Base-by-base conservation (phyloP, 2,888 invertebrate genomes). In the Ceratothoa steindachneri region DNA sequence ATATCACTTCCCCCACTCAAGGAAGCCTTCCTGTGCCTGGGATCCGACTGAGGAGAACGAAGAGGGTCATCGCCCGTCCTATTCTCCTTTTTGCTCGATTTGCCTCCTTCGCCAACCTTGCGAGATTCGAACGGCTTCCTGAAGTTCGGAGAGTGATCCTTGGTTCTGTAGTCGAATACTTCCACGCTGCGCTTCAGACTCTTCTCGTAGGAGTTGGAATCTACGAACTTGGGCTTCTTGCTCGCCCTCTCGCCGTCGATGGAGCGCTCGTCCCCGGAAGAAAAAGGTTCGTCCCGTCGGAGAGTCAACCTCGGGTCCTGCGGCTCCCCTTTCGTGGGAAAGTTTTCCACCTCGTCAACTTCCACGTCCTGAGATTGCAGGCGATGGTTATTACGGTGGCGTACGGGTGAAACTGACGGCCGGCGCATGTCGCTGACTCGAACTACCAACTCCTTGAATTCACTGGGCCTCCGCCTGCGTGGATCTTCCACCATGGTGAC, bases 381-480 rank as follows among this genome's bases (percentile, higher is more conserved):
- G 29, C 74, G 71, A 31, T 79, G 79, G n/a, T 64, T 28, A 24
- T 71, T 19, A 24, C 67, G 68, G 9, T 68, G 41, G 28, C 71
- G 65, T 15, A 69, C 71, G 9, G 72, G 72, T 15, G 68, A 60
- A 30, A 31, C 53, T 7, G 72, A 69, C 4, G 73, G 72, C 22
- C 73, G 66, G 51, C 74, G 53, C 30, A 69, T 67, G n/a, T 78
- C 76, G 68, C 78, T 79, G 15, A 77, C 80, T 28, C 77, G 30
- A 4, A 80, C 80, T 31, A 80, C 77, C 9, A 77, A 73, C 27
- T 80, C 80, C 30, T 79, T 79, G 28, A 79, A 60, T 31, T 79
- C 79, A 64, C 67, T 77, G 19, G 76, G 72, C n/a, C 68, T 24
- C 15, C 79, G 71, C 60, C 75, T 60, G 15, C 79, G 69, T 22